phyloP scores from a whole-genome alignment of 2,113 vertebrate species.

The Chlorodrepanis virens region DNA sequence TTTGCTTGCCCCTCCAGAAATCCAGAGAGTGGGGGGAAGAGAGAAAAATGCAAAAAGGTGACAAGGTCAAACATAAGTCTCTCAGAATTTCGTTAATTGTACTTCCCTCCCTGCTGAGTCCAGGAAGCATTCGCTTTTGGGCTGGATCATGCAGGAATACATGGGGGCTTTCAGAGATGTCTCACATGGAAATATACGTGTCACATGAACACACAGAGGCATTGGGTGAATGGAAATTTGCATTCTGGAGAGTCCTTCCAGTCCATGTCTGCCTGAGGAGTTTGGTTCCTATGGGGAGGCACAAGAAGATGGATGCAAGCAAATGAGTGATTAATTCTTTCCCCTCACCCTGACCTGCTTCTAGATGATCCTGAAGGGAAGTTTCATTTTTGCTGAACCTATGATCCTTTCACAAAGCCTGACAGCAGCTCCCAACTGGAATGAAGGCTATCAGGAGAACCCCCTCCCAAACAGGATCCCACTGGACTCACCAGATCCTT shows the following conservation, averaged over 20 bases:
- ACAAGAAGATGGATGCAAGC: not conserved
- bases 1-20: not conserved
- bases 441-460: not conserved
- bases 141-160: not conserved
- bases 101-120: not conserved
- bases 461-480: not conserved
- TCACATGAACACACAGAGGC: not conserved
- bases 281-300: not conserved
- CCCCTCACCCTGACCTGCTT: not conserved
- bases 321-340: not conserved
- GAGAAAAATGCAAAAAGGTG: not conserved
- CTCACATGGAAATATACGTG: not conserved
- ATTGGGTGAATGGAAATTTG: not conserved
- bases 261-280: not conserved
- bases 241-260: not conserved
- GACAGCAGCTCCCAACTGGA: not conserved
- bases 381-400: not conserved
- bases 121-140: not conserved
- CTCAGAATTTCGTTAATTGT: not conserved
- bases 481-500: conserved; percentile 91
- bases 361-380: not conserved
- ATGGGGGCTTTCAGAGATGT: not conserved
- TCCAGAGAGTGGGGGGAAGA: not conserved
- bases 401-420: not conserved
- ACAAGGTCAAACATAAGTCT: not conserved